Evolutionary conservation across 2,113 vertebrate genomes (phyloP), one percentile per base, ranked within the genome.

Genomic region (Saccopteryx leptura): DNA sequence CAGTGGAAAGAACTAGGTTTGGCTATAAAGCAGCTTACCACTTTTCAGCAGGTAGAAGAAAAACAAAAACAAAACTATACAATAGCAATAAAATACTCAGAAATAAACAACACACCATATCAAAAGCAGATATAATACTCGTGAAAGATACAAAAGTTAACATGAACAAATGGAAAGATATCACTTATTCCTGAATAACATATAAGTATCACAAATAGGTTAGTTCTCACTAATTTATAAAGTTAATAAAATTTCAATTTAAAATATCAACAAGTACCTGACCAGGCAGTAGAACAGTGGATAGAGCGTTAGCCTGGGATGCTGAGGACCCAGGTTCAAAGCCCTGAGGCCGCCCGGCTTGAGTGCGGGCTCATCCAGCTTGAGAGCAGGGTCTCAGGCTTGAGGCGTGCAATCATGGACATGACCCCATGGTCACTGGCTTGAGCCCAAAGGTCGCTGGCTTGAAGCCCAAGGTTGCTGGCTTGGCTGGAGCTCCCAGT

Each of bases 181-280:
- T 26, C 31, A 90, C 54, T 95, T 66, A 71, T 86, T 78, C 48
- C 15, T 71, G 12, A 39, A 69, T 48, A 89, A 84, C 28, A 56
- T 52, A 83, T 87, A 68, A 93, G 69, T 48, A 81, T 75, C 66
- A 85, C 12, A 93, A 90, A 91, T 46, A 58, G 46, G 3, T 50
- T 63, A 91, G 54, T 92, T 92, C 60, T 92, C 33, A 48, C 13
- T 61, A 61, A 58, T 39, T 63, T 91, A 65, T 10, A 75, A 91
- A 95, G 12, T 78, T 84, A 78, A 95, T 83, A 33, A 95, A 89
- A 89, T 92, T 72, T 13, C 79, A 94, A 94, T 89, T 85, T 56
- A 94, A 94, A 92, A 76, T 52, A 60, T n/a, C 26, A 79, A 93
- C 18, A 54, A 65, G 39, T 1, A 39, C 2, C 39, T 39, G 39